Evolutionary conservation across 2,113 vertebrate species (phyloP).

Genomic region (Apodemus speciosus): DNA sequence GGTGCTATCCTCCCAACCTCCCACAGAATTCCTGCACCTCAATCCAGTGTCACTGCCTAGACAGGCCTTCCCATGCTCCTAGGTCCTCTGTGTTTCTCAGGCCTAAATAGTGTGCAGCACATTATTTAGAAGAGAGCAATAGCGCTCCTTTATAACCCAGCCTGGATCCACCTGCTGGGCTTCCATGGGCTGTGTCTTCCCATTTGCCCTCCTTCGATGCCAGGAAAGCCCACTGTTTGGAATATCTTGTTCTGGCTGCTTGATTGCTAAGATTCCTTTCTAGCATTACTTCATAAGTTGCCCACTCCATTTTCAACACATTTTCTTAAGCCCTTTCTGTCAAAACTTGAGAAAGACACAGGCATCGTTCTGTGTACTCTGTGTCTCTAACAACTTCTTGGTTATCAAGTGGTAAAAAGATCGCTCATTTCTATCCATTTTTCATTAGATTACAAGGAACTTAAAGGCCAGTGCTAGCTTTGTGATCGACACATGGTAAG

Average conservation of each 20-base stretch:
- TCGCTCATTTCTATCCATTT: background rate
- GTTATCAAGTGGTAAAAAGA: background rate
- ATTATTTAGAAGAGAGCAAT: background rate
- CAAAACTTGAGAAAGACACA: background rate
- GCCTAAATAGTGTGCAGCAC: background rate
- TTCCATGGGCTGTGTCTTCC: background rate
- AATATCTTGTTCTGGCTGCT: background rate
- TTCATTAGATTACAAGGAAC: background rate
- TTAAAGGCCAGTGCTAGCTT: slow-evolving; percentile 3
- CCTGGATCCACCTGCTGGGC: background rate
- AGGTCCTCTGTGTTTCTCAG: background rate
- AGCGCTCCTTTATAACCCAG: background rate
- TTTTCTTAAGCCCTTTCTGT: slow-evolving; percentile 20
- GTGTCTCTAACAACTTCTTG: background rate
- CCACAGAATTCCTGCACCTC: background rate
- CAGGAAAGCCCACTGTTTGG: background rate
- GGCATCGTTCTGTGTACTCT: background rate
- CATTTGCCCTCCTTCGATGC: background rate
- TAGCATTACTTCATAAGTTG: background rate
- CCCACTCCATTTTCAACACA: background rate
- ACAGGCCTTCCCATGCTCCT: background rate
- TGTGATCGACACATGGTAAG: background rate
- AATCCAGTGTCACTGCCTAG: too few species aligned
- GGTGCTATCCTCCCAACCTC: accelerated
- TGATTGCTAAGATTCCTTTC: background rate